Conservation (phyloP, 2,797 vertebrate genomes). For the Eleutherodactylus coqui region DNA sequence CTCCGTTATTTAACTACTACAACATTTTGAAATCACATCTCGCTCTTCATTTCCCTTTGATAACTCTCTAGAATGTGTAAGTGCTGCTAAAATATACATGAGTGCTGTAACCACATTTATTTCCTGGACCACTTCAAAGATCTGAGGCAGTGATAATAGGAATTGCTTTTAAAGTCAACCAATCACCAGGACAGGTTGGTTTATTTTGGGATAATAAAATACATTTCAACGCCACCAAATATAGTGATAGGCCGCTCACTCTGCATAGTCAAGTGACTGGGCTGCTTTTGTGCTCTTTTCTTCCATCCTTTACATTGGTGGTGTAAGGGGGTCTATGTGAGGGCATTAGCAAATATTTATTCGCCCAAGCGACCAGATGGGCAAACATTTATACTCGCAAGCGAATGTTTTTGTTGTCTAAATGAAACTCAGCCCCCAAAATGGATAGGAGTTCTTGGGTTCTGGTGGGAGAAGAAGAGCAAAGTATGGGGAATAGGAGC, state of each 20-base stretch:
- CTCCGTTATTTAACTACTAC: neutral
- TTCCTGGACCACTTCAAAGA: constrained; percentile 15
- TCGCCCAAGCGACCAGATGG: too few species aligned
- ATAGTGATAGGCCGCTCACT: neutral
- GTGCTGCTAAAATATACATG: constrained; percentile 23
- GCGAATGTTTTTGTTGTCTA: too few species aligned
- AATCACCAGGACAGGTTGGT: neutral
- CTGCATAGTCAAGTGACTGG: neutral
- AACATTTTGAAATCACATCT: neutral
- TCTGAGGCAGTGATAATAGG: neutral
- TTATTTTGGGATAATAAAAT: neutral
- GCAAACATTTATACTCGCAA: too few species aligned
- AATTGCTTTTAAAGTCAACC: neutral
- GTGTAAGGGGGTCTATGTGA: too few species aligned
- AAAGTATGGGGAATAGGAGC: too few species aligned
- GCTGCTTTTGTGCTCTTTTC: neutral
- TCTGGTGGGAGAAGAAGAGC: too few species aligned
- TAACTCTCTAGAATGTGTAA: neutral
- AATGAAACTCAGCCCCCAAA: too few species aligned
- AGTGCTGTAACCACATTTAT: constrained; percentile 25
- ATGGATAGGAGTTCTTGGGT: too few species aligned
- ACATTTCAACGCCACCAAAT: neutral
- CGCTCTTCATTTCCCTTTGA: constrained; percentile 4
- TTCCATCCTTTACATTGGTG: too few species aligned
- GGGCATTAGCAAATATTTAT: too few species aligned